Conservation (phyloP, 2,797 vertebrate genomes). For the Chaenodraco wilsoni region DNA sequence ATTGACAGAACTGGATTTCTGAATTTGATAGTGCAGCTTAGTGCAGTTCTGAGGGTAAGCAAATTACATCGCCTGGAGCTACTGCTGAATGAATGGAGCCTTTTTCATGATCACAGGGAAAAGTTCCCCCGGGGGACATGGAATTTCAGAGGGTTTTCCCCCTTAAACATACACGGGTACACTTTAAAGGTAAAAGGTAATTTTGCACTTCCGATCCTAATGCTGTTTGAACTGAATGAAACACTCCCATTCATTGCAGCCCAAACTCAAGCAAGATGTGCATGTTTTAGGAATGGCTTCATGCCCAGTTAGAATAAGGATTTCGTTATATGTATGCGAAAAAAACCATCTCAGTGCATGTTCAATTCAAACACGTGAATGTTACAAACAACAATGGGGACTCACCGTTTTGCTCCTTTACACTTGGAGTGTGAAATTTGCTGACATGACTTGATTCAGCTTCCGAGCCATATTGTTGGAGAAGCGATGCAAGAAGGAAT, state of each 20-base stretch:
- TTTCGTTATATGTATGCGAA: background rate
- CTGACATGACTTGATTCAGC: slow-evolving; percentile 91
- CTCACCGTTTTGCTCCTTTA: slow-evolving; percentile 96
- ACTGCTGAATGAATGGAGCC: slow-evolving; percentile 90
- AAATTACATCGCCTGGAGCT: slow-evolving; percentile 89
- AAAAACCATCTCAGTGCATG: background rate
- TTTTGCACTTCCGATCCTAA: slow-evolving; percentile 91
- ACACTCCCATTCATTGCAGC: slow-evolving; percentile 82
- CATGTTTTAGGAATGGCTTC: slow-evolving; percentile 27
- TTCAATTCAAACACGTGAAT: slow-evolving; percentile 1
- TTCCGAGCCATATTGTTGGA: slow-evolving; percentile 87
- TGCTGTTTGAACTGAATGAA: slow-evolving; percentile 86
- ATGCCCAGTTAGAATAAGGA: slow-evolving; percentile 22
- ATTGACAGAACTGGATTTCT: slow-evolving; percentile 64
- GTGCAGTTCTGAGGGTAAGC: slow-evolving; percentile 87
- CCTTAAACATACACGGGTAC: slow-evolving; percentile 91
- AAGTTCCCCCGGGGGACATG: slow-evolving; percentile 85
- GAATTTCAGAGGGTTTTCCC: slow-evolving; percentile 83
- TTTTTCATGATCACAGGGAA: slow-evolving; percentile 86
- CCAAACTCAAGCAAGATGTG: slow-evolving; percentile 71
- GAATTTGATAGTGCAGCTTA: slow-evolving; percentile 83
- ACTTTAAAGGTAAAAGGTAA: slow-evolving; percentile 92
- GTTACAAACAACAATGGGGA: slow-evolving; percentile 21
- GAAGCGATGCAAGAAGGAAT: slow-evolving; percentile 92
- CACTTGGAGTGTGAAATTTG: slow-evolving; percentile 89